Percentiles rank a stretch among this genome's conserved stretches.
Evolutionary conservation across 2,888 invertebrate genomes (phyloP).

Genomic region (Campaea margaritaria): DNA sequence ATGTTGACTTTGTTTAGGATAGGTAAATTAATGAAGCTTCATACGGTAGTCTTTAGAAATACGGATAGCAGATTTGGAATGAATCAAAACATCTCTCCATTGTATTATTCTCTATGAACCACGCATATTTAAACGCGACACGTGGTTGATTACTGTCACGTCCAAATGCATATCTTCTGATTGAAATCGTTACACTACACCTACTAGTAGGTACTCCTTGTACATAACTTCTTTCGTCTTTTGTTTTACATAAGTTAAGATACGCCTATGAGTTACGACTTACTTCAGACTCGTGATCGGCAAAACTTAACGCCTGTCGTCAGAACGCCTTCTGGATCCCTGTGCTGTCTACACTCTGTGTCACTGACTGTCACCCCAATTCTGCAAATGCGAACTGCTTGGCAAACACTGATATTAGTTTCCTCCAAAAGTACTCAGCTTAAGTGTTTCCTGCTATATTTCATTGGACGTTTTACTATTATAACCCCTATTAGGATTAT

Average conservation of each 20-base stretch:
- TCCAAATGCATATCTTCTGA: too few species aligned
- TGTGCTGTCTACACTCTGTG: constrained; percentile 51
- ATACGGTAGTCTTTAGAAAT: neutral
- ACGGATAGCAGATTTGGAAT: neutral
- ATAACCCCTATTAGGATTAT: constrained; percentile 17
- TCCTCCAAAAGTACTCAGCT: constrained; percentile 72
- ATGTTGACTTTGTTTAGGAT: constrained; percentile 29
- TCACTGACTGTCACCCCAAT: constrained; percentile 81
- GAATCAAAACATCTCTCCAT: too few species aligned
- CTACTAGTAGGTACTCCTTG: too few species aligned
- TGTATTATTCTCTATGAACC: neutral
- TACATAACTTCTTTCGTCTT: too few species aligned
- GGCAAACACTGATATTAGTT: constrained; percentile 82
- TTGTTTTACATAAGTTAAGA: too few species aligned
- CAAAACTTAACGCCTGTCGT: too few species aligned
- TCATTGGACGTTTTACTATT: constrained; percentile 41
- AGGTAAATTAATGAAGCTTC: constrained; percentile 26
- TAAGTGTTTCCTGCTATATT: constrained; percentile 77
- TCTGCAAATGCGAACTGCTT: constrained; percentile 75
- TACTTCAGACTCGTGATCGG: too few species aligned
- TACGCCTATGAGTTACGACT: too few species aligned
- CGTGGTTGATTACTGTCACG: too few species aligned
- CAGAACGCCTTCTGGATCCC: constrained; percentile 24
- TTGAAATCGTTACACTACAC: too few species aligned
- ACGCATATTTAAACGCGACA: too few species aligned